These are phyloP conservation scores for Trissonchulus sp. DNA, from an alignment of 2,888 invertebrate genomes.

Conservation along the genomic window DNA sequence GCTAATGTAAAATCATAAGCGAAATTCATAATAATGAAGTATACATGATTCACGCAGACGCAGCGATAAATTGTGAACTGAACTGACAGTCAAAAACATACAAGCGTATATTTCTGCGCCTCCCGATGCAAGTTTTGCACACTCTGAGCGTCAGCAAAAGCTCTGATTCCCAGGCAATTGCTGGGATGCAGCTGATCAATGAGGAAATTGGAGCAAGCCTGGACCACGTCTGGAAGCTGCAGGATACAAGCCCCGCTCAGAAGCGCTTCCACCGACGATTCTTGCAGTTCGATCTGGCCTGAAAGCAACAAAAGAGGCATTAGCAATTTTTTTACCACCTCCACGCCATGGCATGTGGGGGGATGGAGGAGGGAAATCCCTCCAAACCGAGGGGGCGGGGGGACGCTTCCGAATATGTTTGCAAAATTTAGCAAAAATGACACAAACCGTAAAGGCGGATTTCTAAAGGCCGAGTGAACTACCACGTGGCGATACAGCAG, in stretches of 20 bases:
- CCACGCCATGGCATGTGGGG: background rate
- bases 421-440: background rate
- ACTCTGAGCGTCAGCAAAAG: constrained; percentile 86
- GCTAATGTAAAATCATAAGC: too few relatives aligned
- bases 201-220: constrained; percentile 80
- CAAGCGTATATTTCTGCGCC: constrained; percentile 78
- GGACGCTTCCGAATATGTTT: background rate
- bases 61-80: too few relatives aligned
- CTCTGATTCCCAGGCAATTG: constrained; percentile 82
- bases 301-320: too few relatives aligned
- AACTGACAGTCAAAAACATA: too few relatives aligned
- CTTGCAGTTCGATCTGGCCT: constrained; percentile 70
- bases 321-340: constrained; percentile 27
- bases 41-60: too few relatives aligned
- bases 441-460: too few relatives aligned
- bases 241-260: constrained; percentile 77
- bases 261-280: constrained; percentile 82
- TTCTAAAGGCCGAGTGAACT: too few relatives aligned
- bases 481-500: too few relatives aligned
- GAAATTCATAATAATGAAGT: too few relatives aligned
- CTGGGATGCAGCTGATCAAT: constrained; percentile 84
- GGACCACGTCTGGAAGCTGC: constrained; percentile 73
- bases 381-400: too few relatives aligned
- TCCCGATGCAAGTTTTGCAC: constrained; percentile 71
- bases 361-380: background rate